Evolutionary conservation across 2,888 invertebrate genomes (phyloP), one percentile per base, ranked within the genome.

Genomic region (Pachycephus smyrnensis): DNA sequence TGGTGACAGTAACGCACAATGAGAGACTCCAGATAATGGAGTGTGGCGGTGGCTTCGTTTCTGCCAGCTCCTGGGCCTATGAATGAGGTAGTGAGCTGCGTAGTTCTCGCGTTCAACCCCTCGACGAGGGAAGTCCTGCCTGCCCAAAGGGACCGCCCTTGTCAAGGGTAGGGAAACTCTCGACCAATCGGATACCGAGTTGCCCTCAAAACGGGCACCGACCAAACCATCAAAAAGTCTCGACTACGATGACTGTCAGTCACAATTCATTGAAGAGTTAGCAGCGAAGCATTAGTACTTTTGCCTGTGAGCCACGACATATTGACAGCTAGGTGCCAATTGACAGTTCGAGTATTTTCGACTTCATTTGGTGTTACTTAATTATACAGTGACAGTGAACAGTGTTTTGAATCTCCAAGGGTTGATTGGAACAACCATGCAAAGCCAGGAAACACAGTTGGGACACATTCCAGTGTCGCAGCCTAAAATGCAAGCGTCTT

Each of bases 401-500:
- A 31, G 15, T 55, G 55, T 23, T 55, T 55, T 23, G 55, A 23
- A 55, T 15, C 55, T 23, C 55, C 55, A 9, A 55, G 55, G 55
- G 23, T 55, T 55, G 23, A 55, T 55, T 55, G 55, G 79, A 84
- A 82, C 82, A 80, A 84, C 74, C 36, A 88, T 88, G 82, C 88
- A 88, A 80, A 88, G 84, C 76, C 88, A 87, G 77, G 85, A 86
- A 77, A 75, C 85, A n/a, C 85, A 87, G 75, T 84, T 90, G 73
- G 84, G 84, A 11, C 90, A 89, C 75, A 82, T 89, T 73, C 79
- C 82, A 3, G 83, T 83, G 12, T 30, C 86, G 23, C 85, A 87
- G 37, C 84, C 86, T 4, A 91, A 90, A 80, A 88, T 90, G 87
- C 89, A 88, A 32, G 84, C 90, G 1, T 89, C 90, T 31, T 90